These are phyloP conservation scores for Eumacrocentrus americanus DNA, from an alignment of 2,888 invertebrate species.

Conservation along the genomic window DNA sequence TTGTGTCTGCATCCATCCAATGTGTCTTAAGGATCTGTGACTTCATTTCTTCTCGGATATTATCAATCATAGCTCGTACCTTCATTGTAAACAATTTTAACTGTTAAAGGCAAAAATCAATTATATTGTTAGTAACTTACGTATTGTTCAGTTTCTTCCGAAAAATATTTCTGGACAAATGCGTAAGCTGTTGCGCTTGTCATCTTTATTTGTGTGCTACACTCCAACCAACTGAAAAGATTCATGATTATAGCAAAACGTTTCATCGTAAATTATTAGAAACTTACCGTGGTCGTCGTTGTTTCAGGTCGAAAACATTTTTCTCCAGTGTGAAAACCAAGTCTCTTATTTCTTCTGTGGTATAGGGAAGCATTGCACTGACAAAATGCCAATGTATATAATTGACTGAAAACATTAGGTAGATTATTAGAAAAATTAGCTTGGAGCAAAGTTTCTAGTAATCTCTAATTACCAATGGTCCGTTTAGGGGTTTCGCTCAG, in stretches of 20 bases:
- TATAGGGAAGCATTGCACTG: constrained; percentile 26
- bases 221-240: constrained; percentile 30
- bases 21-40: constrained; percentile 62
- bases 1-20: constrained; percentile 67
- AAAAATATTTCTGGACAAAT: constrained; percentile 31
- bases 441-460: neutral
- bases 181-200: constrained; percentile 23
- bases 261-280: neutral
- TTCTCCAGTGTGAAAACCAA: constrained; percentile 8
- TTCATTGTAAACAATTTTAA: constrained; percentile 26
- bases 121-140: constrained; percentile 13
- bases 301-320: no score
- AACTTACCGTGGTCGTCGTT: constrained; percentile 30
- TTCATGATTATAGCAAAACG: neutral
- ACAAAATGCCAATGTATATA: constrained; percentile 36
- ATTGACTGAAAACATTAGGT: constrained; percentile 24
- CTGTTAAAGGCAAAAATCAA: neutral
- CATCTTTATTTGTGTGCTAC: constrained; percentile 31
- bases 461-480: constrained; percentile 23
- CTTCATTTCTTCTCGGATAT: constrained; percentile 64
- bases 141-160: constrained; percentile 17
- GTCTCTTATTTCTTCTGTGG: constrained; percentile 27
- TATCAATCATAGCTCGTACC: constrained; percentile 64
- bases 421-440: neutral
- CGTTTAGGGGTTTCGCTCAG: constrained; percentile 22